phyloP scores from a whole-genome alignment of 2,113 vertebrate species.

The Telmatochromis brichardi region DNA sequence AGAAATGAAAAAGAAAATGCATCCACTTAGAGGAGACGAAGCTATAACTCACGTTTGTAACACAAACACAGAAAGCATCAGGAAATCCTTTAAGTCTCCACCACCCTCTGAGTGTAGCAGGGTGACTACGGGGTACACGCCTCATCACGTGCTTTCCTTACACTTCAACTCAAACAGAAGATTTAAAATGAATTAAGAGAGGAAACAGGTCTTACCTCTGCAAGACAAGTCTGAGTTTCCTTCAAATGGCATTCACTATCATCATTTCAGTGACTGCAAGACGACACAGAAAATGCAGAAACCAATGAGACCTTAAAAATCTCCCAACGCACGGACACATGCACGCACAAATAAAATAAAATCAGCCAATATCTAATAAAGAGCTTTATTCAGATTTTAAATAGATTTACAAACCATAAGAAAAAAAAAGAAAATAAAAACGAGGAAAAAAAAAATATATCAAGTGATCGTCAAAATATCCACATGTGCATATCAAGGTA shows the following conservation, averaged over 20 bases:
- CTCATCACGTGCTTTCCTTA: constrained; percentile 7
- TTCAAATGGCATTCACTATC: background rate
- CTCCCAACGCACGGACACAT: no score
- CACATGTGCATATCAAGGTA: constrained; percentile 66
- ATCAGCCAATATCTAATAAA: constrained; percentile 60
- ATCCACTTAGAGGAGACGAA: background rate
- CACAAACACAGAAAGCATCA: constrained; percentile 3
- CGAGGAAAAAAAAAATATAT: constrained; percentile 27
- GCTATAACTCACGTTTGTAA: background rate
- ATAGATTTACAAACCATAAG: constrained; percentile 76
- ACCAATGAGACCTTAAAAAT: background rate
- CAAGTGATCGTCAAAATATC: constrained; percentile 66
- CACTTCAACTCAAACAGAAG: accelerated
- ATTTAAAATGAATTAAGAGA: background rate
- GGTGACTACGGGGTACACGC: constrained; percentile 13
- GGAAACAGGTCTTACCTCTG: background rate
- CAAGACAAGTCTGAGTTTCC: background rate
- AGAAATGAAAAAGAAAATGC: background rate
- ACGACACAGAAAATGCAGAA: background rate
- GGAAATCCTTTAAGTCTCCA: constrained; percentile 46
- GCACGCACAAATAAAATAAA: background rate
- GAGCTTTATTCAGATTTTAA: constrained; percentile 76
- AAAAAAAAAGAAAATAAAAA: constrained; percentile 54
- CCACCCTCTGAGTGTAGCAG: background rate
- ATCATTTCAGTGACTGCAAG: background rate